Evolutionary conservation across 2,113 vertebrate genomes (phyloP), one percentile per base, ranked within the genome.

Genomic region (Xiphias gladius): DNA sequence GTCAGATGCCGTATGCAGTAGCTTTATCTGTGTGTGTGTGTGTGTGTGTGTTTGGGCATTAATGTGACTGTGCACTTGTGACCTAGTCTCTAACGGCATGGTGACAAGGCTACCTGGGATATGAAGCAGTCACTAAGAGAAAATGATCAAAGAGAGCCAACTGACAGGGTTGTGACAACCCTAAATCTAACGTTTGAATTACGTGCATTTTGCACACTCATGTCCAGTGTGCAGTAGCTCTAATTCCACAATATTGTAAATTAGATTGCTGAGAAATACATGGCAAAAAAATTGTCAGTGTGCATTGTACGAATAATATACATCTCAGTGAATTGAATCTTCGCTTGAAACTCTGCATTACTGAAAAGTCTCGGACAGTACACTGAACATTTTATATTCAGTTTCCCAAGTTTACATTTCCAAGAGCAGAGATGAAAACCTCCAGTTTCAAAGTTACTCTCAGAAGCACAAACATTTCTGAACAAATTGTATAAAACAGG

Each of bases 81-180:
- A 68, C 57, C 39, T 71, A 26, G 14, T 26, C 71, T 80, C 20
- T 76, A 77, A 80, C 64, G 43, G 30, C 58, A 62, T 0, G 5
- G 5, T 16, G 55, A 85, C 48, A 73, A 82, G 50, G 74, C 59
- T 58, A 52, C 69, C 61, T 80, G 64, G 65, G 19, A 88, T 73
- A 41, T 30, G 71, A 80, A 17, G n/a, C 55, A 26, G 52, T 48
- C 30, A 32, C 48, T 35, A 11, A 61, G 57, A 55, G 35, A 22
- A 71, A 80, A 73, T 70, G 71, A 77, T 87, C 74, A 86, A 78
- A 84, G 76, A 39, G 10, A 35, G 52, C 26, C 22, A 9, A 4
- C 41, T 64, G 30, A 71, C 73, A 57, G 17, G 35, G 26, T 35
- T 7, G 17, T 2, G 65, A 39, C 48, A 32, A 19, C 10, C 10